Conservation (phyloP, 2,797 vertebrate species). For the Neosilurus hyrtlii region DNA sequence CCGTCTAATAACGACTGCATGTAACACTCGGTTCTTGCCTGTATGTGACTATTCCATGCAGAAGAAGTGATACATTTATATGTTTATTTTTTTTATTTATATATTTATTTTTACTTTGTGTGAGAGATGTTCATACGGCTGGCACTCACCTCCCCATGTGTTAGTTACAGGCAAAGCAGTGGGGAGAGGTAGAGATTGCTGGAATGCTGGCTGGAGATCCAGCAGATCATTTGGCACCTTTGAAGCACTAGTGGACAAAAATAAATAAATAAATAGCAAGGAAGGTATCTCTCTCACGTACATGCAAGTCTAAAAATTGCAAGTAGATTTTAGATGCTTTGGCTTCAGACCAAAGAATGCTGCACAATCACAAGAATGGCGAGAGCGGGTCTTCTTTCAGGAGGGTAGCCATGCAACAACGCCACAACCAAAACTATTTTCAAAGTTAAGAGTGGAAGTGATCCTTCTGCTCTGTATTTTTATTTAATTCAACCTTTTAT, state of each 20-base stretch:
- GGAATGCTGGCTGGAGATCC: conserved; percentile 93
- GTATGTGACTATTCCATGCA: not conserved
- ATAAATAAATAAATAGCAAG: conserved; percentile 27
- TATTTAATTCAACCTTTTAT: not conserved
- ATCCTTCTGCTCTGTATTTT: not conserved
- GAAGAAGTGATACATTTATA: not conserved
- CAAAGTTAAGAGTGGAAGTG: not conserved
- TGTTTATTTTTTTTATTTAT: too few relatives aligned
- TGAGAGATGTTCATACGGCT: not conserved
- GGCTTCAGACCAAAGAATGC: conserved; percentile 6
- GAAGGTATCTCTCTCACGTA: conserved; percentile 36
- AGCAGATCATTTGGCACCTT: conserved; percentile 91
- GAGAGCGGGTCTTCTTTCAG: not conserved
- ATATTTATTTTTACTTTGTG: too few relatives aligned
- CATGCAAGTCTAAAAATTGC: conserved; percentile 43
- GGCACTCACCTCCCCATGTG: conserved; percentile 91
- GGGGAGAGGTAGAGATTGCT: conserved; percentile 80
- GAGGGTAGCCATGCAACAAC: not conserved
- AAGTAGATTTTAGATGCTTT: conserved; percentile 34
- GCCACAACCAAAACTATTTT: not conserved
- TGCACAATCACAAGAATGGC: conserved; percentile 16
- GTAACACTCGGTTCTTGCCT: too few relatives aligned
- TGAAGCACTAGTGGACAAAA: conserved; percentile 74
- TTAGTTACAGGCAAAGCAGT: conserved; percentile 78
- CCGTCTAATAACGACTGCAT: not conserved